These are phyloP conservation scores for Copidosoma aretas DNA, from an alignment of 2,888 invertebrate genomes.

Conservation along the genomic window DNA sequence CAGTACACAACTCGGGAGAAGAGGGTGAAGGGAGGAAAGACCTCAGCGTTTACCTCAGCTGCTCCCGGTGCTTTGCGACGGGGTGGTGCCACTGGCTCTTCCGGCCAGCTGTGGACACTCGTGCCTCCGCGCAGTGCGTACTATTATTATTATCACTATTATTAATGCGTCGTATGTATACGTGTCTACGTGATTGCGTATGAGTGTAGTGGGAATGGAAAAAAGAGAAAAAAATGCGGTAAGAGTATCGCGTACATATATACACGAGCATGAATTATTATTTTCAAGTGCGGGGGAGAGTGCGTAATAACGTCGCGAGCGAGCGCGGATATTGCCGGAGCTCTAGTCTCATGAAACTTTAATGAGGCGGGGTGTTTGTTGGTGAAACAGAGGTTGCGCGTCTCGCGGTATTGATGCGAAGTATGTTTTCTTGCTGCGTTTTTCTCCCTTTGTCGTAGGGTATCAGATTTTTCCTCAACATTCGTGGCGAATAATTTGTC, in stretches of 20 bases:
- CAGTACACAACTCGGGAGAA: no score
- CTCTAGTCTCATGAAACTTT: background rate
- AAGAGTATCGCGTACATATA: no score
- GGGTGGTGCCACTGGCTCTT: conserved; percentile 23
- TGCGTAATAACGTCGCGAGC: background rate
- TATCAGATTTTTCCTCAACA: no score
- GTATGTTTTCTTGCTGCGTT: no score
- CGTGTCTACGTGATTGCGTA: no score
- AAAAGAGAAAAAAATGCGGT: no score
- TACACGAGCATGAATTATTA: background rate
- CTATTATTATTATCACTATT: conserved; percentile 3
- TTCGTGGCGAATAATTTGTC: no score
- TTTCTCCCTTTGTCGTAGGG: no score
- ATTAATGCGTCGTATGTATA: conserved; percentile 4
- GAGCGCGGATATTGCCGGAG: background rate
- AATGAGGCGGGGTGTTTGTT: background rate
- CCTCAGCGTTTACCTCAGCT: conserved; percentile 33
- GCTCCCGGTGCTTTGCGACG: conserved; percentile 22
- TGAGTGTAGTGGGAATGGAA: background rate
- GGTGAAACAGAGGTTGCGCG: background rate
- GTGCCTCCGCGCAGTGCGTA: conserved; percentile 23
- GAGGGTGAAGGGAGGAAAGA: background rate
- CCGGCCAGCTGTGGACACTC: conserved; percentile 44
- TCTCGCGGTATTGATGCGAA: background rate
- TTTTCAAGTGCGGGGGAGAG: background rate